These are phyloP conservation scores for Drosophila nigritarsus DNA, from an alignment of 2,888 invertebrate species.

Conservation along the genomic window DNA sequence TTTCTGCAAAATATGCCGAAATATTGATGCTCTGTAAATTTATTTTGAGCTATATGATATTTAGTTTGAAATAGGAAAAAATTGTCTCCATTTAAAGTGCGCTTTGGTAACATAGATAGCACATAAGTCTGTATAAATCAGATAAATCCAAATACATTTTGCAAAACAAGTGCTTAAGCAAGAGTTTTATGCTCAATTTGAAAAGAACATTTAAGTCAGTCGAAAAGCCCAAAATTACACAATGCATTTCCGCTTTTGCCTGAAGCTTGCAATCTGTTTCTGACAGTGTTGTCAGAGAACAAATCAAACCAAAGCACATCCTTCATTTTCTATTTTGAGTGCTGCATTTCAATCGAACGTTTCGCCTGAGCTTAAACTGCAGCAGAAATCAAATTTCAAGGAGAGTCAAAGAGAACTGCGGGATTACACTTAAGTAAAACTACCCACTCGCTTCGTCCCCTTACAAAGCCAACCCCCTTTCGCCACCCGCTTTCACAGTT, in stretches of 20 bases:
- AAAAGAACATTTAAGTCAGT: conserved; percentile 31
- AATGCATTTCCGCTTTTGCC: conserved; percentile 27
- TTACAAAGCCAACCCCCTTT: background rate
- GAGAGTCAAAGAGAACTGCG: conserved; percentile 11
- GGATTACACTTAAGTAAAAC: conserved; percentile 11
- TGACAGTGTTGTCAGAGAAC: background rate
- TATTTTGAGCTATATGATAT: too few species aligned
- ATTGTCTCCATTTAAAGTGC: background rate
- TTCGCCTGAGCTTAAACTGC: conserved; percentile 27
- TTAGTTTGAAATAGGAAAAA: background rate
- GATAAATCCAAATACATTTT: background rate
- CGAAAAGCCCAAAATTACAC: conserved; percentile 21
- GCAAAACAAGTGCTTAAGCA: background rate
- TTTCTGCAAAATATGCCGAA: background rate
- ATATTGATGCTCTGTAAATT: conserved; percentile 21
- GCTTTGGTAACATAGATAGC: background rate
- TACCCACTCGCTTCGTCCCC: background rate
- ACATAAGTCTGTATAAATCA: background rate
- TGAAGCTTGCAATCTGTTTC: conserved; percentile 16
- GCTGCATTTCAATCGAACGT: conserved; percentile 27
- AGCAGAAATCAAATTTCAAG: conserved; percentile 43
- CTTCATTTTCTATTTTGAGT: conserved; percentile 7
- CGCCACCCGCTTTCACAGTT: conserved; percentile 24
- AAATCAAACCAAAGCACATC: background rate
- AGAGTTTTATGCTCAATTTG: background rate